Evolutionary conservation across 2,797 vertebrate genomes (phyloP), one percentile per base, ranked within the genome.

Genomic region (Zalophus californianus): DNA sequence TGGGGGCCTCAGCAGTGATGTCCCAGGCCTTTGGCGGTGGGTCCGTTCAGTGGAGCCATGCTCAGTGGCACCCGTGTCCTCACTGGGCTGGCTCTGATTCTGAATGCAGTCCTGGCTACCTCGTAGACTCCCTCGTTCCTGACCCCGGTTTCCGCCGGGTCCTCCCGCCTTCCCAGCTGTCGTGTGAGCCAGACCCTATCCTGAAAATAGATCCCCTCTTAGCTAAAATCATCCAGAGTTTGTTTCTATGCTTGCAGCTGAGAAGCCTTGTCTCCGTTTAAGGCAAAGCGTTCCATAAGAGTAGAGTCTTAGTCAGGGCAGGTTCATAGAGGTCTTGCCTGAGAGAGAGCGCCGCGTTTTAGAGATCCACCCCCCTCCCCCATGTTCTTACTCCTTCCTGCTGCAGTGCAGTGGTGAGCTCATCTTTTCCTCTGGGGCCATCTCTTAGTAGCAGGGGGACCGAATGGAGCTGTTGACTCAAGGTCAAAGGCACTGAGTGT

Each of bases 131-230:
- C 14, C 4, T 21, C 25, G 9, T 80, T 77, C 38, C 64, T 68
- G 35, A 10, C 44, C n/a, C 7, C 29, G 18, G 16, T 88, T 77
- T 86, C 48, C 35, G 2, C 18, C 9, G 2, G 12, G 3, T 50
- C 32, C 21, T 44, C 16, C 6, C 20, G 10, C 50, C 70, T 94
- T 72, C 77, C 62, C 18, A 77, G 48, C 3, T 90, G 5, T 27
- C 32, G 0, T 16, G 44, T 62, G 64, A 87, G 70, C 16, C 52
- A 58, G 64, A 54, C 20, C 4, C 41, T 80, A 7, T 91, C 38
- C 62, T 94, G 56, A 56, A 95, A 93, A 54, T 21, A 90, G 91
- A 70, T 66, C 88, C 21, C 21, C 54, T 78, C 70, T 29, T 35
- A 52, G 29, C 50, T 94, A 86, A 41, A 73, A 23, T n/a, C 29